These are phyloP conservation scores for Amazona vittata DNA, from an alignment of 2,113 vertebrate species.

Conservation along the genomic window DNA sequence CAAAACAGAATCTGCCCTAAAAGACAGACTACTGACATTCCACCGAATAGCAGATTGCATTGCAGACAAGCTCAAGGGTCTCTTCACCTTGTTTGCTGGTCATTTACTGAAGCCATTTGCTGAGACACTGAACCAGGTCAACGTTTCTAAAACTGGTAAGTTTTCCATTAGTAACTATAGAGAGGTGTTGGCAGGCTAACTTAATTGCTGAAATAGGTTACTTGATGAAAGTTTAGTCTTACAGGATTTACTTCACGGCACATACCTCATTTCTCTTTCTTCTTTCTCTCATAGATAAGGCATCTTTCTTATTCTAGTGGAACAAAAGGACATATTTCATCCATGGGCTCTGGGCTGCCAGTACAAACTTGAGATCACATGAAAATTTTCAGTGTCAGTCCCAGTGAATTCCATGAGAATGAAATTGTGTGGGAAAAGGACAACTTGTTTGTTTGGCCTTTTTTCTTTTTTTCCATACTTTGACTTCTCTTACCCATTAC, in stretches of 20 bases:
- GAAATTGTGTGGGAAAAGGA: not conserved
- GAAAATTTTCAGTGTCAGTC: not conserved
- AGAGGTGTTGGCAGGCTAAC: not conserved
- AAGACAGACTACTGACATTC: constrained; percentile 89
- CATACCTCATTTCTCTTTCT: not conserved
- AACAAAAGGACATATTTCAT: not conserved
- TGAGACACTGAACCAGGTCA: constrained; percentile 82
- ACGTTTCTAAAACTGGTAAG: constrained; percentile 82
- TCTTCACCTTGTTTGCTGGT: constrained; percentile 93
- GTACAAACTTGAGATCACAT: not conserved
- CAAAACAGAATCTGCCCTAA: constrained; percentile 76
- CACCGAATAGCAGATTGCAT: constrained; percentile 82
- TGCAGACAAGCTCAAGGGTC: constrained; percentile 88
- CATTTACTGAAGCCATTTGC: constrained; percentile 90
- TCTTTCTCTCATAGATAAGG: not conserved
- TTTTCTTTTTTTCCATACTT: not conserved
- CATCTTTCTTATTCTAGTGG: not conserved
- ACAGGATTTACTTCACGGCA: not conserved
- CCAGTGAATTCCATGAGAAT: not conserved
- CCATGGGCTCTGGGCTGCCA: not conserved
- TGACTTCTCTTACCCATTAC: not conserved
- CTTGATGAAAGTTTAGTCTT: not conserved
- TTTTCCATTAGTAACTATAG: not conserved
- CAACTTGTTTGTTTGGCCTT: not conserved
- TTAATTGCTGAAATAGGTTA: not conserved